These are phyloP conservation scores for Arvicanthis niloticus DNA, from an alignment of 2,113 vertebrate species.

Conservation along the genomic window DNA sequence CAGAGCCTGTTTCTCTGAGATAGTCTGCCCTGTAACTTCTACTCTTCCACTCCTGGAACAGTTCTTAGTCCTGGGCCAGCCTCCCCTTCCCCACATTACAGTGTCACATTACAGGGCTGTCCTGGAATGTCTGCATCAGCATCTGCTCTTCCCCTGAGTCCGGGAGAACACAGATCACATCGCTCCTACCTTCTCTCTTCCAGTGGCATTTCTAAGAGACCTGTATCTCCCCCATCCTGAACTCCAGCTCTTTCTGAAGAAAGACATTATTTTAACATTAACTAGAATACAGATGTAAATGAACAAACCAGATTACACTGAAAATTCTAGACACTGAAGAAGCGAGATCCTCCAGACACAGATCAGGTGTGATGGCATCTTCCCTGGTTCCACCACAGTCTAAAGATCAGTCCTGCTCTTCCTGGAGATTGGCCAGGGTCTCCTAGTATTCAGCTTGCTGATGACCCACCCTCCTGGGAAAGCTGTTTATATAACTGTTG, in stretches of 20 bases:
- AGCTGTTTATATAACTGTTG: background rate
- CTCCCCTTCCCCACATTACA: background rate
- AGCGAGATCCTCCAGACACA: background rate
- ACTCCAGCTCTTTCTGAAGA: constrained; percentile 10
- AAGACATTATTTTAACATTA: background rate
- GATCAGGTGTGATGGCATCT: background rate
- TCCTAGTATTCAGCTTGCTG: background rate
- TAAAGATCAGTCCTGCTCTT: background rate
- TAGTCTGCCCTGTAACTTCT: background rate
- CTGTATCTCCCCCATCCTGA: background rate
- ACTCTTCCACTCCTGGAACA: background rate
- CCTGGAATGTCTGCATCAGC: background rate
- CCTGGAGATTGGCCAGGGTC: background rate
- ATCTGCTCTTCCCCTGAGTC: background rate
- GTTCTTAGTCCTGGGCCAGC: background rate
- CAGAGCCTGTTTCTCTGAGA: background rate
- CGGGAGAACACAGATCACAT: background rate
- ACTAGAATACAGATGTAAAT: background rate
- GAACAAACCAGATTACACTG: constrained; percentile 9
- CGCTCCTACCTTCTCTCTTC: background rate
- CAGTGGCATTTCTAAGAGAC: background rate
- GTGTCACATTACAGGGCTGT: rapidly evolving
- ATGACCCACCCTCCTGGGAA: background rate
- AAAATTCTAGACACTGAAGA: background rate
- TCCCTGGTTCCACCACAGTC: background rate